A percentile compares a stretch with the other conserved stretches of the same genome.
These are phyloP conservation scores for Drosophila longiperda DNA, from an alignment of 2,888 invertebrate species.

Conservation along the genomic window DNA sequence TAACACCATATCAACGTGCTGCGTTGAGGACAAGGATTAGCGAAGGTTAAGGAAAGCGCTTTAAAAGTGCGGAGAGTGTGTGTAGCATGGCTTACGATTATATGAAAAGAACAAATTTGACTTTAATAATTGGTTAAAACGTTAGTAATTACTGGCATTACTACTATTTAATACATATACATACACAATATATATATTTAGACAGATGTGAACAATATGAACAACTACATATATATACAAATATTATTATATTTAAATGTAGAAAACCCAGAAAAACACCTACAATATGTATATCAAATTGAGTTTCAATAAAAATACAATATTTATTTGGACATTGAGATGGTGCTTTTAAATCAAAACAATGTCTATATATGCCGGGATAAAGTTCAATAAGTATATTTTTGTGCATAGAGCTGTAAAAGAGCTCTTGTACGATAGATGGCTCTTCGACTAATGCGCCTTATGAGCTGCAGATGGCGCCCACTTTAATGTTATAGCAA, in stretches of 20 bases:
- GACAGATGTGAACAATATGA: conserved; percentile 53
- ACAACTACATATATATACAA: conserved; percentile 37
- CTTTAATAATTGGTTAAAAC: conserved; percentile 58
- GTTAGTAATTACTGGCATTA: conserved; percentile 43
- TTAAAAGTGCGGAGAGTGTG: conserved; percentile 65
- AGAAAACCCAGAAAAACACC: conserved; percentile 39
- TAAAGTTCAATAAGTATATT: background rate
- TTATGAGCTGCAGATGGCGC: conserved; percentile 4
- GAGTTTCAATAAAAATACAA: conserved; percentile 76
- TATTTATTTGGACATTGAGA: conserved; percentile 56
- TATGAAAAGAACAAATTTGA: conserved; percentile 16
- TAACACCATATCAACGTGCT: conserved; percentile 82
- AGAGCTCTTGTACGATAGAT: background rate
- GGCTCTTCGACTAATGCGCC: background rate
- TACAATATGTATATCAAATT: conserved; percentile 74
- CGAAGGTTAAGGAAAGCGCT: conserved; percentile 57
- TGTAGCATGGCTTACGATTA: conserved; percentile 46
- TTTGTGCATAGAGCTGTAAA: background rate
- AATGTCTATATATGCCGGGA: background rate
- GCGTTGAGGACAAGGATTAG: conserved; percentile 50
- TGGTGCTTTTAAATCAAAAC: background rate
- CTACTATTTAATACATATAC: conserved; percentile 38
- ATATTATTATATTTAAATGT: conserved; percentile 63
- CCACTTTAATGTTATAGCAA: background rate
- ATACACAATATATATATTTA: conserved; percentile 48